Evolutionary conservation across 2,797 vertebrate genomes (phyloP).

Genomic region (Argyrosomus regius): DNA sequence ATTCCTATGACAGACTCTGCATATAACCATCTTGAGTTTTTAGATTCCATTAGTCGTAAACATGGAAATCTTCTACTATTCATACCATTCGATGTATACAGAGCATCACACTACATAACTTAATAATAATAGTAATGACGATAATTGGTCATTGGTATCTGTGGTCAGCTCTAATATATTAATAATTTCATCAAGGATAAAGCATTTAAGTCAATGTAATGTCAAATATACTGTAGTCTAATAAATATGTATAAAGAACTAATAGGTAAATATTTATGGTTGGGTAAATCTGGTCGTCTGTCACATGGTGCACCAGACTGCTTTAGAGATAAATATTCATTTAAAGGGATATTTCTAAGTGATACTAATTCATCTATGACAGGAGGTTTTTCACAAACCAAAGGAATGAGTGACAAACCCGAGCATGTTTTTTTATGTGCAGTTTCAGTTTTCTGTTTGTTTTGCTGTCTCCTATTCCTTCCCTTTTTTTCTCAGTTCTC

Average conservation of each 20-base stretch:
- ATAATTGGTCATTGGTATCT: background rate
- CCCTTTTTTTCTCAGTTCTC: conserved; percentile 44
- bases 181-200: too few species aligned
- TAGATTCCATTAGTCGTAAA: background rate
- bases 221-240: background rate
- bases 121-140: too few species aligned
- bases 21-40: background rate
- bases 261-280: conserved; percentile 25
- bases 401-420: conserved; percentile 11
- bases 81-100: background rate
- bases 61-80: background rate
- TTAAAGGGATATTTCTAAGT: conserved; percentile 8
- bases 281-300: conserved; percentile 28
- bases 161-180: background rate
- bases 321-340: conserved; percentile 15
- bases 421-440: conserved; percentile 19
- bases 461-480: conserved; percentile 31
- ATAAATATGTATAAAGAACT: conserved; percentile 2
- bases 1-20: background rate
- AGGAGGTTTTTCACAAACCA: conserved; percentile 22
- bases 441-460: conserved; percentile 45
- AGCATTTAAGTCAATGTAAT: background rate
- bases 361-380: background rate
- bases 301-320: conserved; percentile 44
- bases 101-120: background rate